These are phyloP conservation scores for Plutomurus gul DNA, from an alignment of 1,140 invertebrate species.

Conservation along the genomic window DNA sequence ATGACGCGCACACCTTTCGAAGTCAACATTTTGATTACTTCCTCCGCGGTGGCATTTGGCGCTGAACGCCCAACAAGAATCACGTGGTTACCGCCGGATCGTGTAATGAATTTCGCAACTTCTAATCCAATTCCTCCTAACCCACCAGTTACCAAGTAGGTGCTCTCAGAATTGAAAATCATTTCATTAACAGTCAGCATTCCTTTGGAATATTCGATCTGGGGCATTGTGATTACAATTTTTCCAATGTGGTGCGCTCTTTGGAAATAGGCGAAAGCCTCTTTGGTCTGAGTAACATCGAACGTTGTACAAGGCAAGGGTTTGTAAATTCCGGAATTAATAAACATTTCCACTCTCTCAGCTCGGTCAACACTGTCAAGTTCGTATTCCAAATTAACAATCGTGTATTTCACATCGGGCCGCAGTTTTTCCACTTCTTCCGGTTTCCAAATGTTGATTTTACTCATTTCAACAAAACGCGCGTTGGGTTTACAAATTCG, in stretches of 20 bases:
- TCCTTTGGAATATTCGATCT: neutral
- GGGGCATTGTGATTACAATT: conserved; percentile 33
- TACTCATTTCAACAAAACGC: conserved; percentile 73
- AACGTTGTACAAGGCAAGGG: neutral
- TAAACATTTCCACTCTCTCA: neutral
- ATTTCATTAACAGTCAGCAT: neutral
- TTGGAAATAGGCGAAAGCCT: conserved; percentile 32
- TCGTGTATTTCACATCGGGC: conserved; percentile 17
- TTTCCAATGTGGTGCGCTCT: conserved; percentile 41
- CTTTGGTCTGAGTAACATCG: neutral
- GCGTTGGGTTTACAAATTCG: conserved; percentile 64
- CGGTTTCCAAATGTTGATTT: conserved; percentile 62
- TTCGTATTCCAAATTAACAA: conserved; percentile 9
- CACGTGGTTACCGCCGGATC: conserved; percentile 31
- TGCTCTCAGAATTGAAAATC: conserved; percentile 11
- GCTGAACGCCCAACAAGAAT: conserved; percentile 31
- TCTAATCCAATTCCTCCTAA: conserved; percentile 40
- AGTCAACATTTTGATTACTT: neutral
- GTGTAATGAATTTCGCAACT: conserved; percentile 34
- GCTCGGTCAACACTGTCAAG: neutral
- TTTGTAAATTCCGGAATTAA: neutral
- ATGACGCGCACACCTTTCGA: neutral
- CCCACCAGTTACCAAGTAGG: conserved; percentile 43
- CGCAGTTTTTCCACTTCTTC: conserved; percentile 4
- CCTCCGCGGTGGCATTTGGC: neutral